Percentiles rank a stretch among this genome's conserved stretches.
Evolutionary conservation across 1,140 invertebrate species (phyloP).

Genomic region (Tetramorium alpestre): DNA sequence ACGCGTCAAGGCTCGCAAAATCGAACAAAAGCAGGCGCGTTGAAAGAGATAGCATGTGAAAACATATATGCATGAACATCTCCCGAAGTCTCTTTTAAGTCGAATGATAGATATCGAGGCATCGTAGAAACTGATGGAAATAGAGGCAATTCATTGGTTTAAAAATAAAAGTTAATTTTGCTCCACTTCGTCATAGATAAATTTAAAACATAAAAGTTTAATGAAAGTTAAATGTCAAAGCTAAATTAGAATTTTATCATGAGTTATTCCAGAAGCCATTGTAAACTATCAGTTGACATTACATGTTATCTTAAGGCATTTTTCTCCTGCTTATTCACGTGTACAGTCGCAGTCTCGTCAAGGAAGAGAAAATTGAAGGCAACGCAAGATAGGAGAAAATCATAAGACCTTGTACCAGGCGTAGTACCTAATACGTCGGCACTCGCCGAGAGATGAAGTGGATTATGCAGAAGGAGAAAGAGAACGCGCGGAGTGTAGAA

Average conservation of each 20-base stretch:
- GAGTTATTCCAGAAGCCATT: not conserved
- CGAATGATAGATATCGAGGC: not conserved
- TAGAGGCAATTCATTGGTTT: not conserved
- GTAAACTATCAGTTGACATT: not conserved
- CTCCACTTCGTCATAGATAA: not conserved
- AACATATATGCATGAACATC: too few relatives aligned
- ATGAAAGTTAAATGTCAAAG: not conserved
- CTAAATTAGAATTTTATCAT: not conserved
- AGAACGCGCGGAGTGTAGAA: conserved; percentile 46
- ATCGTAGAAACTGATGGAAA: not conserved
- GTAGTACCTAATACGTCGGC: conserved; percentile 3
- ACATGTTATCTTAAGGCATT: not conserved
- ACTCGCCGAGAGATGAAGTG: conserved; percentile 54
- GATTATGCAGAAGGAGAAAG: conserved; percentile 59
- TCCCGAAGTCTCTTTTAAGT: not conserved
- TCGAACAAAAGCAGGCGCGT: not conserved
- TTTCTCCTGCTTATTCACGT: not conserved
- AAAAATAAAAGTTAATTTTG: conserved; percentile 5
- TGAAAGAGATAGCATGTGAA: conserved; percentile 8
- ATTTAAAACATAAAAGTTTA: not conserved
- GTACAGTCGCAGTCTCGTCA: not conserved
- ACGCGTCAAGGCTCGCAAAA: conserved; percentile 21
- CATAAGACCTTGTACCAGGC: not conserved
- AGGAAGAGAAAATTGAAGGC: conserved; percentile 20
- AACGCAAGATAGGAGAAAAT: conserved; percentile 42